Evolutionary conservation across 2,888 invertebrate species (phyloP).

Genomic region (Ecliptopera silaceata): DNA sequence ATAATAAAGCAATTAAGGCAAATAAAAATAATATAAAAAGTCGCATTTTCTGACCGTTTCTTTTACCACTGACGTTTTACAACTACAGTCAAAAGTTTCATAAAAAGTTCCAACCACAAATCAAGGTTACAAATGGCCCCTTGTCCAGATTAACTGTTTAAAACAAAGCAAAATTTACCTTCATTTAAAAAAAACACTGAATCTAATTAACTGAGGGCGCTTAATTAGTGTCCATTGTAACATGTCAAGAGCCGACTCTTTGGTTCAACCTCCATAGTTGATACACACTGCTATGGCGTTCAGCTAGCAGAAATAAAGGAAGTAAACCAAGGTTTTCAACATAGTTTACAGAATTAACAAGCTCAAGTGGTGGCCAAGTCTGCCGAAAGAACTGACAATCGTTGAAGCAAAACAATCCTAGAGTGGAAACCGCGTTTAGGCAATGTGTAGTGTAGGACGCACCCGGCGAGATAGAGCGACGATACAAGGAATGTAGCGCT

Average conservation of each 20-base stretch:
- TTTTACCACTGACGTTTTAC: neutral
- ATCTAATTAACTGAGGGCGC: conserved; percentile 73
- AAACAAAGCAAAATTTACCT: conserved; percentile 64
- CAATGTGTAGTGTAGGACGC: too few relatives aligned
- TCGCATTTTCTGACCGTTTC: neutral
- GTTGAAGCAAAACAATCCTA: too few relatives aligned
- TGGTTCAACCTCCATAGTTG: conserved; percentile 52
- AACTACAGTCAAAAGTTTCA: conserved; percentile 5
- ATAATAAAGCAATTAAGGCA: too few relatives aligned
- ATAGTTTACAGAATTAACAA: too few relatives aligned
- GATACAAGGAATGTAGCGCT: too few relatives aligned
- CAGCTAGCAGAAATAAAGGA: neutral
- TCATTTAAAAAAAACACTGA: conserved; percentile 57
- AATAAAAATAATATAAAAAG: too few relatives aligned
- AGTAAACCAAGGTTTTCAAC: too few relatives aligned
- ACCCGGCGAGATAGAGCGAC: too few relatives aligned
- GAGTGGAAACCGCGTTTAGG: too few relatives aligned
- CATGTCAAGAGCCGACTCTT: conserved; percentile 75
- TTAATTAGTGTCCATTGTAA: conserved; percentile 81
- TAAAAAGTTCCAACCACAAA: neutral
- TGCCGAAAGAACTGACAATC: too few relatives aligned
- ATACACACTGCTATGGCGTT: conserved; percentile 51
- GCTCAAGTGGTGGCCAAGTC: too few relatives aligned
- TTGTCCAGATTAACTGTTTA: conserved; percentile 38
- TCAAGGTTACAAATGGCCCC: conserved; percentile 37